Evolutionary conservation across 2,113 vertebrate genomes (phyloP).

Genomic region (Phrynosoma blainvillii): DNA sequence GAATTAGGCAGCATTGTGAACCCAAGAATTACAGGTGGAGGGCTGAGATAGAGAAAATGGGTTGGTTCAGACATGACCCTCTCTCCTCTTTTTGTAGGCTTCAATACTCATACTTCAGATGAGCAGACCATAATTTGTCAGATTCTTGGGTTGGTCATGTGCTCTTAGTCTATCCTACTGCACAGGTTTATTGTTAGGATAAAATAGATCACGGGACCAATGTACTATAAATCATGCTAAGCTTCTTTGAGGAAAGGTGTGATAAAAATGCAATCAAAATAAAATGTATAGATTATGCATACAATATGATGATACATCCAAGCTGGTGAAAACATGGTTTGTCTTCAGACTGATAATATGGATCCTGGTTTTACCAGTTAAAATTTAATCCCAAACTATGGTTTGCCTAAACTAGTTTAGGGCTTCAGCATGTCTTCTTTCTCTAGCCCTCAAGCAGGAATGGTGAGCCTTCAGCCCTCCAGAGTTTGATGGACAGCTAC

Average conservation of each 20-base stretch:
- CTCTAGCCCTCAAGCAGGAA: background rate
- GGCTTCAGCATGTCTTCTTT: too few species aligned
- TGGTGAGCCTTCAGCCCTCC: background rate
- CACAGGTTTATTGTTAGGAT: background rate
- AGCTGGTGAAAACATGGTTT: background rate
- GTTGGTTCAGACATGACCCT: background rate
- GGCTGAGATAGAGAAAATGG: background rate
- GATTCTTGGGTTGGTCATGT: background rate
- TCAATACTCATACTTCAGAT: background rate
- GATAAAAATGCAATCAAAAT: background rate
- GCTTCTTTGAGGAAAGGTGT: background rate
- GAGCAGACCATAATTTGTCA: background rate
- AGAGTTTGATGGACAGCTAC: background rate
- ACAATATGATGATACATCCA: background rate
- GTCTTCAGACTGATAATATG: background rate
- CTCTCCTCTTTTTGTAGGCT: background rate
- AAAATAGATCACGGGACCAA: background rate
- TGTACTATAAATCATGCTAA: background rate
- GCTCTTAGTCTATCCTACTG: background rate
- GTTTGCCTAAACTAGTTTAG: background rate
- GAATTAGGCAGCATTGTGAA: background rate
- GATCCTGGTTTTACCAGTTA: background rate
- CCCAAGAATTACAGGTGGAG: background rate
- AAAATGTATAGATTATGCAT: background rate
- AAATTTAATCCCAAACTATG: background rate